A percentile compares a stretch with the other conserved stretches of the same genome.
phyloP scores from a whole-genome alignment of 2,797 vertebrate species.

The Stomatorhinus walkeri region DNA sequence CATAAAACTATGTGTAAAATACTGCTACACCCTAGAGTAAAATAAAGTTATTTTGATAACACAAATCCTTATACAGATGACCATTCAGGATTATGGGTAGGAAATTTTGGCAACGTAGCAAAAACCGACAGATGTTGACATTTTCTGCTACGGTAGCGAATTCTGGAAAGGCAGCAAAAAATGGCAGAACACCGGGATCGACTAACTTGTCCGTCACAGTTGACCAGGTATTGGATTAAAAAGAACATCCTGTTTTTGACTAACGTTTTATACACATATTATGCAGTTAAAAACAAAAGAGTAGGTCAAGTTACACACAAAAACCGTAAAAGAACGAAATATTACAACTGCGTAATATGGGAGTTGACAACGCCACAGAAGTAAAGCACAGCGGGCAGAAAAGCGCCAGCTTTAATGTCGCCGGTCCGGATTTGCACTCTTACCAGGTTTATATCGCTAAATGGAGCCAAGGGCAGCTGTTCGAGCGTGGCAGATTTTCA shows the following conservation, averaged over 20 bases:
- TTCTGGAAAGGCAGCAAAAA: no score
- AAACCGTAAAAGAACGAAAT: neutral
- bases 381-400: neutral
- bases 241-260: neutral
- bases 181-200: no score
- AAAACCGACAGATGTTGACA: no score
- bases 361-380: neutral
- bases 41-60: no score
- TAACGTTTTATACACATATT: neutral
- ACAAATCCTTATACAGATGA: no score
- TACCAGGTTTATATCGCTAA: neutral
- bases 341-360: neutral
- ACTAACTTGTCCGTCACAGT: neutral
- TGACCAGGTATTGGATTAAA: neutral
- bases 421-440: neutral
- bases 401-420: neutral
- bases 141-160: no score
- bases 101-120: no score
- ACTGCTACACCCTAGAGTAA: no score
- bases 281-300: neutral
- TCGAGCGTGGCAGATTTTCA: neutral
- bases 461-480: neutral
- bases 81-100: no score
- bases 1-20: no score
- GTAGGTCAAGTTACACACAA: neutral